Evolutionary conservation across 2,113 vertebrate genomes (phyloP), one percentile per base, ranked within the genome.

Genomic region (Amia ocellicauda): DNA sequence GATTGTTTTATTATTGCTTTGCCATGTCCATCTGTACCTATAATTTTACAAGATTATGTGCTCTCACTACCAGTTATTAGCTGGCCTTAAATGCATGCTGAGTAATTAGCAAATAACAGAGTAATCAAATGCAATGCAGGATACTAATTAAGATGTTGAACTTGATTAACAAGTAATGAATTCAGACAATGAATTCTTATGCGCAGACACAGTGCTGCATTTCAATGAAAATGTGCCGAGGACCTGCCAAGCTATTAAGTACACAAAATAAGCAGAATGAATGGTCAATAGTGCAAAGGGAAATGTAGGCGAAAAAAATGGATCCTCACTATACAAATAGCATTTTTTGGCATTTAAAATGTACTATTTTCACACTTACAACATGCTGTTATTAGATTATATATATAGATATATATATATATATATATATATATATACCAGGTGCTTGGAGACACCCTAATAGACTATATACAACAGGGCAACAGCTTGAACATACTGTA

Each of bases 61-160:
- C 66, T 73, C 71, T 71, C 74, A 76, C 71, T 71, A 62, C 68
- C 58, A 23, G 17, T 23, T 52, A 70, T 68, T 71, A 69, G 65
- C 36, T 53, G 22, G 56, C 69, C 70, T 67, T 64, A 68, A 63
- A 69, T 50, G 36, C 63, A 70, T 74, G 71, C 70, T 74, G 69
- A 59, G 76, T 80, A 82, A 85, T 88, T 87, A 89, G 70, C 74
- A 53, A 74, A 69, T 88, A 89, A 86, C 81, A 78, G 78, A 73
- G 73, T 74, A 84, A 85, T 71, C 63, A 80, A 74, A 89, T 89
- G 83, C 87, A 82, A 76, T 63, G 77, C 80, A 76, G 79, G 78
- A 59, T 63, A 73, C 76, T 78, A 70, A 85, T 85, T 89, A 86
- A 78, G 77, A 79, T 70, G 68, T 74, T 84, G 77, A 81, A 83